Evolutionary conservation across 37 sponge, comb jelly and placozoan genomes (phyloP).

Genomic region (Cladorhizidae sp.): DNA sequence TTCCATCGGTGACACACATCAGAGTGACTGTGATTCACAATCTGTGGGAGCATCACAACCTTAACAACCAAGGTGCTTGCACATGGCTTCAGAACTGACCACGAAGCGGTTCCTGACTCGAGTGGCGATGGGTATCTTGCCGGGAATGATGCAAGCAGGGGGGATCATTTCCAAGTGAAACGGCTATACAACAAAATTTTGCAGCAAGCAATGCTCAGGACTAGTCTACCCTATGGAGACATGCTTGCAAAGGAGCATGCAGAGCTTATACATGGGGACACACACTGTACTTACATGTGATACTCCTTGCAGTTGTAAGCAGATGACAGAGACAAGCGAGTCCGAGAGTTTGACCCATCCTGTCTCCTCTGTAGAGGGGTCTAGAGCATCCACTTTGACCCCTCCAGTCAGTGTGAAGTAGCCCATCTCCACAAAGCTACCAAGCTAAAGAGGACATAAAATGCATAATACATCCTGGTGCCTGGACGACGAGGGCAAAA

Average conservation of each 20-base stretch:
- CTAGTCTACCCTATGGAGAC: background rate
- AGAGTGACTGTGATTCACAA: conserved; percentile 56
- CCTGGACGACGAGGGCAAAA: too few species aligned
- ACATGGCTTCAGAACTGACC: background rate
- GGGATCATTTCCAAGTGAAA: conserved; percentile 37
- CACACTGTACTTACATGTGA: conserved; percentile 28
- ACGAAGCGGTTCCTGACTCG: background rate
- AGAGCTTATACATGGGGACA: background rate
- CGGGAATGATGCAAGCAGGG: conserved; percentile 22
- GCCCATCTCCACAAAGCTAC: conserved; percentile 38
- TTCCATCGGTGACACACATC: conserved; percentile 54
- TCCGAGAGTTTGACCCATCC: conserved; percentile 16
- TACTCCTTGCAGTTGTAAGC: conserved; percentile 29
- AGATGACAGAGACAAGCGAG: conserved; percentile 12
- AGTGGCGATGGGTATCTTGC: conserved; percentile 18
- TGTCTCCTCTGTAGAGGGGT: conserved; percentile 1
- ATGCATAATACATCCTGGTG: too few species aligned
- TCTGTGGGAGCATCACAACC: conserved; percentile 12
- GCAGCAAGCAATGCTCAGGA: background rate
- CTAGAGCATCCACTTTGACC: conserved; percentile 6
- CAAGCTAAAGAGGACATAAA: conserved; percentile 22
- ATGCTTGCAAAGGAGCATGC: background rate
- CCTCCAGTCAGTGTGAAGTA: conserved; percentile 46
- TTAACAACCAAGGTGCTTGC: background rate
- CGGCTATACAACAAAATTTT: conserved; percentile 23